phyloP scores from a whole-genome alignment of 2,113 vertebrate species.

The Nematolebias whitei region DNA sequence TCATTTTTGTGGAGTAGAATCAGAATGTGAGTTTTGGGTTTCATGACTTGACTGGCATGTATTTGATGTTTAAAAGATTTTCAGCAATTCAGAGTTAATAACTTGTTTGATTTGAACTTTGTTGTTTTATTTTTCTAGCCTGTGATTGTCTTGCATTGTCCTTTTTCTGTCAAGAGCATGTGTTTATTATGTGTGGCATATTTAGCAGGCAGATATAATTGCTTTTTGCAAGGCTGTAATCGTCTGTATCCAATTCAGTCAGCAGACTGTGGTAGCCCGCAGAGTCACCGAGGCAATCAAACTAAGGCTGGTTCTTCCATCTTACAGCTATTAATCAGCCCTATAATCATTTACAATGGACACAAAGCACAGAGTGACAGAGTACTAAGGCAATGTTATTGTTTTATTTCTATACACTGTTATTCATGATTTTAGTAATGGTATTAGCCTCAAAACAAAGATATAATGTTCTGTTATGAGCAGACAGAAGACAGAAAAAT shows the following conservation, averaged over 20 bases:
- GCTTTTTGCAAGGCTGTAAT: slow-evolving; percentile 65
- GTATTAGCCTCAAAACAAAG: slow-evolving; percentile 5
- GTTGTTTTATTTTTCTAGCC: slow-evolving; percentile 24
- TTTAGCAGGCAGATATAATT: slow-evolving; percentile 78
- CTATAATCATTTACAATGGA: slow-evolving; percentile 52
- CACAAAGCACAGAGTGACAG: slow-evolving; percentile 40
- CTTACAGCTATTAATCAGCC: slow-evolving; percentile 68
- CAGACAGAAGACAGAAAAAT: slow-evolving; percentile 19
- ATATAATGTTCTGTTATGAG: slow-evolving; percentile 10
- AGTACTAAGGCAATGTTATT: slow-evolving; percentile 36
- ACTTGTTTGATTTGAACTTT: slow-evolving; percentile 41
- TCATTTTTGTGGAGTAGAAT: slow-evolving; percentile 6
- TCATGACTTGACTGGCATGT: slow-evolving; percentile 31
- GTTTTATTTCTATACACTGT: slow-evolving; percentile 20
- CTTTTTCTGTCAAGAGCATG: slow-evolving; percentile 64
- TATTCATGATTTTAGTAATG: slow-evolving; percentile 24
- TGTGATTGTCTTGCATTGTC: slow-evolving; percentile 46
- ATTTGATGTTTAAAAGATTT: slow-evolving; percentile 39
- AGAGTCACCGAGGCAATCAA: slow-evolving; percentile 64
- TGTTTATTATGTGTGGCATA: slow-evolving; percentile 77
- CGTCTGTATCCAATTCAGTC: slow-evolving; percentile 64
- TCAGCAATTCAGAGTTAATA: slow-evolving; percentile 31
- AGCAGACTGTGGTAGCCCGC: slow-evolving; percentile 57
- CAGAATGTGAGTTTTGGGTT: slow-evolving; percentile 1
- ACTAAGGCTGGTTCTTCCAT: slow-evolving; percentile 60